Percentiles rank a stretch among this genome's conserved stretches.
These are phyloP conservation scores for Rattus norvegicus DNA, from an alignment of 2,113 vertebrate genomes.

Conservation along the genomic window DNA sequence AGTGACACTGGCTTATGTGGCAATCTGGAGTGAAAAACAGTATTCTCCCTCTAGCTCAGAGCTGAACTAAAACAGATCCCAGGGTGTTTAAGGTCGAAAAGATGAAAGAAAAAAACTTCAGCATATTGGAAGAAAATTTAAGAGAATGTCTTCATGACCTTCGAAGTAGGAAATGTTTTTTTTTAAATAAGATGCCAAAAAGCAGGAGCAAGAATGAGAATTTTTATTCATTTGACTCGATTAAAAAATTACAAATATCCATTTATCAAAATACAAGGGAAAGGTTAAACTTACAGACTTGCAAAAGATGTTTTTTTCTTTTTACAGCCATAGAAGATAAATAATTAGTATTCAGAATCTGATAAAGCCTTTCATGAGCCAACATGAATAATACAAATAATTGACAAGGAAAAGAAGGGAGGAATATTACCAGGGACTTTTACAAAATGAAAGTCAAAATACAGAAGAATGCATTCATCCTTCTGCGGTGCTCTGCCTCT, in stretches of 20 bases:
- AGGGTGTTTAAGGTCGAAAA: conserved; percentile 25
- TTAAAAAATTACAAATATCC: conserved; percentile 59
- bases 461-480: neutral
- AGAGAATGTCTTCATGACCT: conserved; percentile 45
- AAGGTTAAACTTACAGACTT: conserved; percentile 53
- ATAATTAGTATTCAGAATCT: conserved; percentile 46
- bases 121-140: neutral
- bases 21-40: conserved; percentile 29
- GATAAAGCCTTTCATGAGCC: conserved; percentile 39
- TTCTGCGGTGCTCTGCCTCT: neutral
- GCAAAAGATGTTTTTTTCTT: conserved; percentile 43
- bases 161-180: conserved; percentile 44
- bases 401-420: conserved; percentile 26
- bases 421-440: conserved; percentile 7
- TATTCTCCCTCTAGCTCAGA: conserved; percentile 41
- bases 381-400: conserved; percentile 44
- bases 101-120: conserved; percentile 22
- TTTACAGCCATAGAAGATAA: conserved; percentile 15
- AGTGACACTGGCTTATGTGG: neutral
- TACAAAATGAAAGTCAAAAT: conserved; percentile 7
- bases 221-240: conserved; percentile 14
- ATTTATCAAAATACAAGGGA: conserved; percentile 43
- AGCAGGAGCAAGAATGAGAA: neutral
- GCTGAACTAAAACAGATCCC: neutral
- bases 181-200: conserved; percentile 33